A percentile compares a stretch with the other conserved stretches of the same genome.
Evolutionary conservation across 2,888 invertebrate genomes (phyloP).

Genomic region (Zygogramma bicolorata): DNA sequence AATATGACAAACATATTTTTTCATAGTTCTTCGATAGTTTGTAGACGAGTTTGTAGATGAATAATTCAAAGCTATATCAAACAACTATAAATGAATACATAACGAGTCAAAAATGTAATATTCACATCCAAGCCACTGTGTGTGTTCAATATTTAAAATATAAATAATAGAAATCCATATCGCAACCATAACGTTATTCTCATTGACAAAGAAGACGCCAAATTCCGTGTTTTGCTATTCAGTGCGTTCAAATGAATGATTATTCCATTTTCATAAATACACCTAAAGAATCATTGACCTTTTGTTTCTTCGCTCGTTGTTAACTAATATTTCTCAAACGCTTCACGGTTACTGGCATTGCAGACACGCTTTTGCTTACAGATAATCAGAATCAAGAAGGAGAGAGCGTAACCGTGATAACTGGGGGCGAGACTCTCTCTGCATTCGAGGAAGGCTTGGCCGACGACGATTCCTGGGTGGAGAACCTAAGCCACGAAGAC

Average conservation of each 20-base stretch:
- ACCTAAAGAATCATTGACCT: background rate
- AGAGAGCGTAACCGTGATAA: constrained; percentile 77
- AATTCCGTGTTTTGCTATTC: background rate
- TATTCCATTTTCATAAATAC: background rate
- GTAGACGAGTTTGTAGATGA: too few relatives aligned
- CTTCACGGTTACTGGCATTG: constrained; percentile 24
- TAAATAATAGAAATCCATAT: background rate
- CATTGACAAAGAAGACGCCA: background rate
- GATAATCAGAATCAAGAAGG: constrained; percentile 56
- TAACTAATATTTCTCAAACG: constrained; percentile 2
- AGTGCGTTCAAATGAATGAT: background rate
- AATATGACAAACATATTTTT: too few relatives aligned
- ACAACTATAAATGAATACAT: too few relatives aligned
- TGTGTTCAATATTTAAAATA: too few relatives aligned
- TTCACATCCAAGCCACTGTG: too few relatives aligned
- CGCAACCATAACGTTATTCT: background rate
- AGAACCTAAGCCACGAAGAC: constrained; percentile 86
- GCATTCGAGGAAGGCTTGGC: constrained; percentile 88
- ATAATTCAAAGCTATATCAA: too few relatives aligned
- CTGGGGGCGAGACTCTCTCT: constrained; percentile 78
- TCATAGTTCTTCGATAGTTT: too few relatives aligned
- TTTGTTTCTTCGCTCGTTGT: background rate
- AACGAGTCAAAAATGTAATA: too few relatives aligned
- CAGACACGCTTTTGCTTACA: constrained; percentile 51
- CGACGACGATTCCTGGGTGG: constrained; percentile 93